Evolutionary conservation across 2,888 invertebrate species (phyloP), one percentile per base, ranked within the genome.

Genomic region (Acrocyrtus sp.): DNA sequence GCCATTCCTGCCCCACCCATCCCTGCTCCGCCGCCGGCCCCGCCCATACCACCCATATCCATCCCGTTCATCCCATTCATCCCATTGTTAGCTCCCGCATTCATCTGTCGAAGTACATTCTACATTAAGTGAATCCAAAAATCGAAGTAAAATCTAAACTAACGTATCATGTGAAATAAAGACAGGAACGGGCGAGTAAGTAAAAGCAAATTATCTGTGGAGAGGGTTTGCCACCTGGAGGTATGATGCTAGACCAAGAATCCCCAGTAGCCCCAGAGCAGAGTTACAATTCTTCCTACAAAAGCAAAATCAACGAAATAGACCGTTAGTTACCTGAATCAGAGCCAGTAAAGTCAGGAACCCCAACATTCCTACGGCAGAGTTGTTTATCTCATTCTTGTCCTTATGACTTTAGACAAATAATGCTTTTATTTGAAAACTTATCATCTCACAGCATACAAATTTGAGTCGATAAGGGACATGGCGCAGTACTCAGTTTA

Each of bases 231-330:
- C n/a, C n/a, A 74, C 74, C 74, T 74, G 74, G 4, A 74, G 60
- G 43, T 74, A 74, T 10, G 68, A 63, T 6, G 74, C 63, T 29
- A 74, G 68, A 21, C 74, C 74, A 15, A 74, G 60, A 39, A 74
- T 53, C 39, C 74, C 74, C 29, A 74, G 68, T n/a, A 74, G 69
- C 29, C 68, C 74, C 29, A 74, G 60, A 1, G 74, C 74, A 51
- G 74, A 69, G 57, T 74, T 74, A 67, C 74, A 74, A 27, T 56
- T 51, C 48, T 69, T 69, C 74, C 74, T 74, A 67, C n/a, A 56
- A 54, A 10, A 24, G 10, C 19, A 45, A 24, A 58, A 45, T 24
- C 34, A 58, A 27, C 21, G 24, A 12, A 19, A 19, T 41, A 19
- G 5, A 41, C 8, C n/a, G 17, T 47, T 47, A 17, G 17, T 60